These are phyloP conservation scores for Pteropus alecto DNA, from an alignment of 2,113 vertebrate genomes.

Conservation along the genomic window DNA sequence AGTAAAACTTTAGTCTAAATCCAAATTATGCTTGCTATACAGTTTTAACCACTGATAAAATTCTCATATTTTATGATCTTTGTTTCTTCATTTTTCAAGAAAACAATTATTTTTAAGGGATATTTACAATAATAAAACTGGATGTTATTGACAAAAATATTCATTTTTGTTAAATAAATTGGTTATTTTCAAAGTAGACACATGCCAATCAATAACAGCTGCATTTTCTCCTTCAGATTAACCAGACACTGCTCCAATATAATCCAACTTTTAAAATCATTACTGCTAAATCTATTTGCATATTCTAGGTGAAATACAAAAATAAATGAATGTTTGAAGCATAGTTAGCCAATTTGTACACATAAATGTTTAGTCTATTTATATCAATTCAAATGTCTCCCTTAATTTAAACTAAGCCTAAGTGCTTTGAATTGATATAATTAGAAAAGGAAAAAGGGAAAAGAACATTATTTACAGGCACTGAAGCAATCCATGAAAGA, in stretches of 20 bases:
- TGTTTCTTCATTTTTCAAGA: neutral
- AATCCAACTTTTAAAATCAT: conserved; percentile 47
- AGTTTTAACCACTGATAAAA: neutral
- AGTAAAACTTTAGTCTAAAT: neutral
- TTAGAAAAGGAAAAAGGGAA: conserved; percentile 4
- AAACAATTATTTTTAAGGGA: neutral
- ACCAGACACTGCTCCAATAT: neutral
- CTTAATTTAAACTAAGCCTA: conserved; percentile 45
- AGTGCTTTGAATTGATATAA: neutral
- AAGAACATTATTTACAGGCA: conserved; percentile 14
- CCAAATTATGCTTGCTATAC: neutral
- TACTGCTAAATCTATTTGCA: conserved; percentile 21
- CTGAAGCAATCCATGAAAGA: neutral
- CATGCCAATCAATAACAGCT: neutral
- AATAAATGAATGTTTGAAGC: conserved; percentile 45
- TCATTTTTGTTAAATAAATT: neutral
- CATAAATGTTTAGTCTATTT: conserved; percentile 43
- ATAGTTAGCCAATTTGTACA: conserved; percentile 27
- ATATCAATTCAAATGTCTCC: conserved; percentile 10
- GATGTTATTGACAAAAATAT: neutral
- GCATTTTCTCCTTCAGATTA: conserved; percentile 16
- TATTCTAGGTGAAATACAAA: conserved; percentile 15
- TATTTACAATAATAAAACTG: neutral
- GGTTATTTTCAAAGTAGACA: neutral
- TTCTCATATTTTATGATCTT: neutral